Conservation (phyloP, 2,888 invertebrate species). For the Erannis defoliaria region DNA sequence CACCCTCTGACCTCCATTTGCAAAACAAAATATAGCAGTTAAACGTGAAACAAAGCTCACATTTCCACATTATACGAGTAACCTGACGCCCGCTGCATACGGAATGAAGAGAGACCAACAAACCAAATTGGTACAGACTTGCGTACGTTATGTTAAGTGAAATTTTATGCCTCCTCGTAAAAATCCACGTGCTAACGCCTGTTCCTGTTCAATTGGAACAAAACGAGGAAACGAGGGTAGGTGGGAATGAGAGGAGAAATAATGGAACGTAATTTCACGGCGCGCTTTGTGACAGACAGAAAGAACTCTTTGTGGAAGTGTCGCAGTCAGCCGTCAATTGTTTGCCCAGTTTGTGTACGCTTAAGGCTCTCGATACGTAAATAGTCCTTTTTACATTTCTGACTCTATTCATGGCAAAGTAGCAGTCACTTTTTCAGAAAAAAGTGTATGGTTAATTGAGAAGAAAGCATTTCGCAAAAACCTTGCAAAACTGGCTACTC, state of each 20-base stretch:
- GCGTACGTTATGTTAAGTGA: constrained; percentile 69
- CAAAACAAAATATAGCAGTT: constrained; percentile 46
- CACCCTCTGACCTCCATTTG: constrained; percentile 42
- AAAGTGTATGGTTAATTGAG: too few relatives aligned
- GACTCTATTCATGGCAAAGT: neutral
- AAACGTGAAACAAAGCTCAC: constrained; percentile 65
- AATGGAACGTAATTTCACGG: constrained; percentile 33
- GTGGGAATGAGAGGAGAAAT: constrained; percentile 25
- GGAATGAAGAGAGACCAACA: constrained; percentile 68
- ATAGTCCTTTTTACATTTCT: neutral
- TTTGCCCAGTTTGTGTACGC: neutral
- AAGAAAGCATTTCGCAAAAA: too few relatives aligned
- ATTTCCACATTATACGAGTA: constrained; percentile 59
- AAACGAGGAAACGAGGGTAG: constrained; percentile 27
- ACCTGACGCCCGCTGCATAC: constrained; percentile 62
- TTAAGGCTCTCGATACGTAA: neutral
- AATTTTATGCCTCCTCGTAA: constrained; percentile 75
- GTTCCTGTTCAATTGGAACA: constrained; percentile 35
- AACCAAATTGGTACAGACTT: constrained; percentile 63
- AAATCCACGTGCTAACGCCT: constrained; percentile 59
- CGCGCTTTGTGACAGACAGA: constrained; percentile 27
- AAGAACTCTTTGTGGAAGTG: constrained; percentile 26
- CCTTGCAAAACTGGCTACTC: too few relatives aligned
- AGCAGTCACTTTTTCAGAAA: too few relatives aligned
- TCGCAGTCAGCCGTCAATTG: constrained; percentile 13